Percentiles rank a stretch among this genome's conserved stretches.
Evolutionary conservation across 2,113 vertebrate species (phyloP).

Genomic region (Bambusicola thoracicus): DNA sequence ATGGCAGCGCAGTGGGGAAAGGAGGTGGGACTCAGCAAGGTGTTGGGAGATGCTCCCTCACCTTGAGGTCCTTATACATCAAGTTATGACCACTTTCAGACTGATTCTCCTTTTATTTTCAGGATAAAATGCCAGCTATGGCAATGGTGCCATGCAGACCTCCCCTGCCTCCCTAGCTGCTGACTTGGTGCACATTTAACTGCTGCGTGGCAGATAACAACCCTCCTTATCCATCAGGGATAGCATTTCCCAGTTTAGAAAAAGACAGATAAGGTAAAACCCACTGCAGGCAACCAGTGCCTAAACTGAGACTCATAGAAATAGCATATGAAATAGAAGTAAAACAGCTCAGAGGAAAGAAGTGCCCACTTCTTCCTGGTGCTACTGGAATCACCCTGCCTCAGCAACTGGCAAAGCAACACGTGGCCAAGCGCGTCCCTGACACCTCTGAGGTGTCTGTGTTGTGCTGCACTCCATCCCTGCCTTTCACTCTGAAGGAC

Average conservation of each 20-base stretch:
- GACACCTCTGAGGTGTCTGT: background rate
- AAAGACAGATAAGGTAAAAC: conserved; percentile 3
- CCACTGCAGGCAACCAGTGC: background rate
- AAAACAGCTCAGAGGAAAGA: conserved; percentile 19
- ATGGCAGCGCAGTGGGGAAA: background rate
- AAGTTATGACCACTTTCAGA: background rate
- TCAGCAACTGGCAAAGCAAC: background rate
- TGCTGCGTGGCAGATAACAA: background rate
- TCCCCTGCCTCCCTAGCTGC: background rate
- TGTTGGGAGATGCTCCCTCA: rapidly evolving
- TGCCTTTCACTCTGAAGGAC: background rate
- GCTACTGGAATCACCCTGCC: background rate
- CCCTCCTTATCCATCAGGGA: background rate
- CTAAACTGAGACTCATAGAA: conserved; percentile 17
- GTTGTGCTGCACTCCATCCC: rapidly evolving
- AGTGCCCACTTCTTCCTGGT: background rate
- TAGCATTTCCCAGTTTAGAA: background rate
- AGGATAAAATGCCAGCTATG: background rate
- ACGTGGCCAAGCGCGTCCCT: background rate
- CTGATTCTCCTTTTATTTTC: background rate
- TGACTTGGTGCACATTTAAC: background rate
- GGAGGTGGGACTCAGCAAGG: rapidly evolving
- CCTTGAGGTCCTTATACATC: rapidly evolving
- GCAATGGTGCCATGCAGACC: background rate
- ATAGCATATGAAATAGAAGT: background rate